These are phyloP conservation scores for Nineta flava DNA, from an alignment of 2,888 invertebrate genomes.

Conservation along the genomic window DNA sequence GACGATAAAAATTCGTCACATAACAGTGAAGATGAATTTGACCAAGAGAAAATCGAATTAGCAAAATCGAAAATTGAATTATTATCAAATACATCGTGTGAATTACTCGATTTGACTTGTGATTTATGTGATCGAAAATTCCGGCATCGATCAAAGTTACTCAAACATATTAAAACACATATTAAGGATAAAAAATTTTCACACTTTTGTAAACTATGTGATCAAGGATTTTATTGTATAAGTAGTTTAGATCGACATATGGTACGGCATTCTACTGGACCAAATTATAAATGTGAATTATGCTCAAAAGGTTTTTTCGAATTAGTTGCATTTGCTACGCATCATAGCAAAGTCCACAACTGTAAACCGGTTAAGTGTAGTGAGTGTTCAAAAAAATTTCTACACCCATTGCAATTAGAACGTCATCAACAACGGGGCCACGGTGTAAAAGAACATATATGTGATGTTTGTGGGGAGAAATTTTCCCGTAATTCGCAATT, in stretches of 20 bases:
- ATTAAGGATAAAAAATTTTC: neutral
- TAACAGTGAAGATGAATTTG: neutral
- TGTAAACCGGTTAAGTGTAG: neutral
- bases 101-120: neutral
- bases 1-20: neutral
- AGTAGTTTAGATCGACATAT: neutral
- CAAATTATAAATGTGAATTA: neutral
- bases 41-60: neutral
- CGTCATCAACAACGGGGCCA: neutral
- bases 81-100: neutral
- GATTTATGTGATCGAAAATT: neutral
- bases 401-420: neutral
- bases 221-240: neutral
- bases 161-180: neutral
- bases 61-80: neutral
- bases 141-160: neutral
- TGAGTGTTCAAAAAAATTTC: neutral
- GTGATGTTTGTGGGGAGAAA: neutral
- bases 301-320: neutral
- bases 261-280: neutral
- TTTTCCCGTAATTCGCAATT: neutral
- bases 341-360: neutral
- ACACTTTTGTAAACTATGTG: neutral
- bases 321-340: neutral
- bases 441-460: neutral